These are phyloP conservation scores for Natrix natrix DNA, from an alignment of 2,797 vertebrate genomes.

Conservation along the genomic window DNA sequence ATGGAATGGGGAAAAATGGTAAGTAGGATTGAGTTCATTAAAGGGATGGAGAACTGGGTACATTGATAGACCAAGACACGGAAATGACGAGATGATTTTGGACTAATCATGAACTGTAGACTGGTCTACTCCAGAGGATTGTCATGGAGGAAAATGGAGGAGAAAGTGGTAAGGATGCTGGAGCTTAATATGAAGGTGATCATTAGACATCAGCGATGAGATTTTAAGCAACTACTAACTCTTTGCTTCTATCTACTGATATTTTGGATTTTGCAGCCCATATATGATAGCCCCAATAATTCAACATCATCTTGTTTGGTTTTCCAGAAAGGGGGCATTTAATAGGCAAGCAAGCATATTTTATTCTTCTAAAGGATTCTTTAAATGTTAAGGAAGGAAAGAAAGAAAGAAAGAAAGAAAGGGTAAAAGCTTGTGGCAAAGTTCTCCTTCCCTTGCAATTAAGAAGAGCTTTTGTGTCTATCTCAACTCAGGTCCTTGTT, in stretches of 20 bases:
- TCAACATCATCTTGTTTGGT: neutral
- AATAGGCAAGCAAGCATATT: neutral
- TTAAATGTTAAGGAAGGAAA: neutral
- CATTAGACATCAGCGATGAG: neutral
- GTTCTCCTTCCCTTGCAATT: neutral
- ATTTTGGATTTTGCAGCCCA: neutral
- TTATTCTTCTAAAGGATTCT: neutral
- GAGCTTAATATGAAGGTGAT: neutral
- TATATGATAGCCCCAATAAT: neutral
- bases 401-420: neutral
- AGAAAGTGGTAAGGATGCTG: neutral
- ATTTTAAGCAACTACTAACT: neutral
- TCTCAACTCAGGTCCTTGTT: neutral
- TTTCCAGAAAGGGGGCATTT: neutral
- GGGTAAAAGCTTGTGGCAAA: neutral
- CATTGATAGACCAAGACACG: neutral
- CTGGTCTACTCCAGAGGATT: neutral
- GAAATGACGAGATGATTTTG: neutral
- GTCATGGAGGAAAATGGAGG: neutral
- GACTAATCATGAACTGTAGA: neutral
- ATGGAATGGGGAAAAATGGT: neutral
- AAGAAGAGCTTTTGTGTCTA: neutral
- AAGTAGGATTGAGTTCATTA: neutral
- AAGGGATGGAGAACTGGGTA: neutral
- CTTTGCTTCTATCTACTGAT: neutral